Evolutionary conservation across 1,140 invertebrate genomes (phyloP).

Genomic region (Meloidogyne chitwoodi): DNA sequence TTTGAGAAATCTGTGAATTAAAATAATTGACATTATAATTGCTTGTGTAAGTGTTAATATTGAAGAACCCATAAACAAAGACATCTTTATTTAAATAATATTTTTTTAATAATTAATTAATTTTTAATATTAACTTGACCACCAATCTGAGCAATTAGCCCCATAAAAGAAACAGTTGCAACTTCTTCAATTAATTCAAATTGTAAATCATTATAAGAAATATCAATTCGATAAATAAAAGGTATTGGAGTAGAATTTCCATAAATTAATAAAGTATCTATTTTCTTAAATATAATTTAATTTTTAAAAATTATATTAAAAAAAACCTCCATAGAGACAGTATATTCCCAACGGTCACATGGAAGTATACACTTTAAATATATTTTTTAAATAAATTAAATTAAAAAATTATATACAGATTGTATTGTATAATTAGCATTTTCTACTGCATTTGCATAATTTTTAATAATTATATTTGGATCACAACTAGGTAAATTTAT

Average conservation of each 20-base stretch:
- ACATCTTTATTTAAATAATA: constrained; percentile 11
- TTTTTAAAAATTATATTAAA: not conserved
- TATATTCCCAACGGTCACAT: constrained; percentile 34
- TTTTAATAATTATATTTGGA: constrained; percentile 19
- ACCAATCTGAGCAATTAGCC: constrained; percentile 27
- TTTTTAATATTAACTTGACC: constrained; percentile 32
- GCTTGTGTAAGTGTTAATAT: constrained; percentile 30
- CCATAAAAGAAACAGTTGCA: constrained; percentile 17
- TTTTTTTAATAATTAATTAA: not conserved
- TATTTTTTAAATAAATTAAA: not conserved
- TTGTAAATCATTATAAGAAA: constrained; percentile 35
- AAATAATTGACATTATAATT: constrained; percentile 22
- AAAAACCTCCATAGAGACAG: constrained; percentile 12
- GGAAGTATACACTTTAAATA: constrained; percentile 29
- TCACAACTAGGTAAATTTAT: constrained; percentile 19
- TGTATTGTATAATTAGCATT: constrained; percentile 29
- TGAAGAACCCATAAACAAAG: constrained; percentile 32
- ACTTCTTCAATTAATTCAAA: constrained; percentile 34
- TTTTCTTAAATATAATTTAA: constrained; percentile 12
- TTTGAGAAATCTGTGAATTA: not conserved
- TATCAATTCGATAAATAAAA: constrained; percentile 24
- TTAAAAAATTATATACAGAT: constrained; percentile 6
- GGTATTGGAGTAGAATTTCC: constrained; percentile 5
- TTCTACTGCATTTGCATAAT: constrained; percentile 27
- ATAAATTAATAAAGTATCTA: constrained; percentile 2